A percentile compares a stretch with the other conserved stretches of the same genome.
These are phyloP conservation scores for Limnodromus scolopaceus DNA, from an alignment of 2,797 vertebrate species.

Conservation along the genomic window DNA sequence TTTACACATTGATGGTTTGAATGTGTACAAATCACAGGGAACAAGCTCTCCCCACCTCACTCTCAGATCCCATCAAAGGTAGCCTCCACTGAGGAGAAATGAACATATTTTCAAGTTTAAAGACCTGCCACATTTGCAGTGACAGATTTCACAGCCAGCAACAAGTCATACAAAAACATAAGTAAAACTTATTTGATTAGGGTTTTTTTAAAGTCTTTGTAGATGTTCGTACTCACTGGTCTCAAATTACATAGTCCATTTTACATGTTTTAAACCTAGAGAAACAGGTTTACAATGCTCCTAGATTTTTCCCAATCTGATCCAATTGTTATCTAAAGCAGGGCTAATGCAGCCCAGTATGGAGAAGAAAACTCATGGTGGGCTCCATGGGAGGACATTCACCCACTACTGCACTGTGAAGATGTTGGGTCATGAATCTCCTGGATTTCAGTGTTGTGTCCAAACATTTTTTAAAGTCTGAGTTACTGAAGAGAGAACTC, in stretches of 20 bases:
- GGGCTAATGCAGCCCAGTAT: not conserved
- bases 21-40: not conserved
- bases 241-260: not conserved
- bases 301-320: not conserved
- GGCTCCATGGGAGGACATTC: not conserved
- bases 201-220: not conserved
- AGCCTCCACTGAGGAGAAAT: not conserved
- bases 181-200: not conserved
- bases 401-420: not conserved
- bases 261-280: not conserved
- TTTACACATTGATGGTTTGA: not conserved
- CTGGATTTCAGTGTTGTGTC: not conserved
- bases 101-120: not conserved
- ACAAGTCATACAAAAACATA: not conserved
- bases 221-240: not conserved
- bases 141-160: not conserved
- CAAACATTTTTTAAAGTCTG: not conserved
- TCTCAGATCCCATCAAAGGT: not conserved
- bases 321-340: not conserved
- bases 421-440: not conserved
- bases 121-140: not conserved
- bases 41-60: not conserved
- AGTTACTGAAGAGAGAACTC: not conserved
- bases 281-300: not conserved
- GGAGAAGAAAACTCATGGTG: accelerated